Conservation (phyloP, 2,797 vertebrate genomes). For the Sebastes hubbsi region DNA sequence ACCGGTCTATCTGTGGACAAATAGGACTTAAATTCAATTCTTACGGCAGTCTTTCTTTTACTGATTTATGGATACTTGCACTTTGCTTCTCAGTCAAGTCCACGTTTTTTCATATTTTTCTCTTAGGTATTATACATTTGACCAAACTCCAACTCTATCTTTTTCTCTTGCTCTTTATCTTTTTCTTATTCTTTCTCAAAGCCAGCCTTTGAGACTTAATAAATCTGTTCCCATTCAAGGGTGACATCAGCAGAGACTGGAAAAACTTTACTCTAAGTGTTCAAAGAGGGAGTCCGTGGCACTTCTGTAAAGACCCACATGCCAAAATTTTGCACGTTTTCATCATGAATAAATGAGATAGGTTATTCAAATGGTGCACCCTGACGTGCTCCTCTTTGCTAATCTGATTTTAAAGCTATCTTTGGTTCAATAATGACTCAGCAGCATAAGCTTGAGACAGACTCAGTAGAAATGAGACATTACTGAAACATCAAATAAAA, state of each 20-base stretch:
- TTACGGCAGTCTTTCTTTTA: neutral
- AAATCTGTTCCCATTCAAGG: slow-evolving; percentile 19
- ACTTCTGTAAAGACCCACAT: neutral
- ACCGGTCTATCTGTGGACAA: neutral
- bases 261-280: neutral
- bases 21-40: neutral
- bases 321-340: slow-evolving; percentile 9
- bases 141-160: slow-evolving; percentile 9
- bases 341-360: slow-evolving; percentile 34
- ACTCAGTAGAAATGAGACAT: slow-evolving; percentile 34
- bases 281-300: slow-evolving; percentile 11
- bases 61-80: slow-evolving; percentile 19
- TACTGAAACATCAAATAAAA: slow-evolving; percentile 48
- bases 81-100: neutral
- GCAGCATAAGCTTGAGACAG: slow-evolving; percentile 29
- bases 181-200: slow-evolving; percentile 14
- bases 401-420: slow-evolving; percentile 53
- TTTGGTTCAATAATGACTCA: slow-evolving; percentile 54
- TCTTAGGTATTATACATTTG: neutral
- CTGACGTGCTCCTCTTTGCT: slow-evolving; percentile 11
- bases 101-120: neutral
- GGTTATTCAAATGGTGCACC: slow-evolving; percentile 15
- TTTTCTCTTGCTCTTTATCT: slow-evolving; percentile 6
- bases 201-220: slow-evolving; percentile 10
- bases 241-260: slow-evolving; percentile 3